Evolutionary conservation across 2,797 vertebrate species (phyloP).

Genomic region (Odontamblyopus rebecca): DNA sequence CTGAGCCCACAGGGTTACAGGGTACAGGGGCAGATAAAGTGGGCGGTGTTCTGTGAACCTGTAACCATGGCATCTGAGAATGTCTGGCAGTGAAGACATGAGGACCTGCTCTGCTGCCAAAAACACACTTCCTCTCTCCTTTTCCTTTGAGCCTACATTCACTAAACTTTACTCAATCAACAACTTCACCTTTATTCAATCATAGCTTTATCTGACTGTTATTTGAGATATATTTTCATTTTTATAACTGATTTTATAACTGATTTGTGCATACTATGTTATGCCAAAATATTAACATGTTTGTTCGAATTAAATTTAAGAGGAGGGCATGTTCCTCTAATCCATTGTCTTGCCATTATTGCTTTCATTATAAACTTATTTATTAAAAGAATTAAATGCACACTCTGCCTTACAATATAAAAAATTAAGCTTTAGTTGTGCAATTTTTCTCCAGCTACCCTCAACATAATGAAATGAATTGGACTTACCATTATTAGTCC

Average conservation of each 20-base stretch:
- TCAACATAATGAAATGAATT: too few species aligned
- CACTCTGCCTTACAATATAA: neutral
- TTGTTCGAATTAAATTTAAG: neutral
- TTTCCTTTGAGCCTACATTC: conserved; percentile 49
- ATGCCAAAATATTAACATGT: neutral
- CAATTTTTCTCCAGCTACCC: too few species aligned
- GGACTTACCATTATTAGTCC: too few species aligned
- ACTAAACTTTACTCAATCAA: conserved; percentile 31
- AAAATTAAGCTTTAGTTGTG: neutral
- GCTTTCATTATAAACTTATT: too few species aligned
- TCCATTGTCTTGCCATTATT: neutral
- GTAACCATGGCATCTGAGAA: conserved; percentile 77
- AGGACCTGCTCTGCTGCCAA: conserved; percentile 59
- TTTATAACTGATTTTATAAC: too few species aligned
- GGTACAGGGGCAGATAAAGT: conserved; percentile 45
- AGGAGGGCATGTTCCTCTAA: neutral
- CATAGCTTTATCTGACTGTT: neutral
- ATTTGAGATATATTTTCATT: neutral
- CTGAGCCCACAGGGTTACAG: neutral
- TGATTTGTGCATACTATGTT: too few species aligned
- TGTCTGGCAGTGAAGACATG: conserved; percentile 74
- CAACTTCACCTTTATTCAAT: neutral
- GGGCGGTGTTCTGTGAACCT: conserved; percentile 50
- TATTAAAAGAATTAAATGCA: neutral
- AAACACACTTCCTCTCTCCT: conserved; percentile 54